These are phyloP conservation scores for Equus przewalskii DNA, from an alignment of 2,113 vertebrate species.

Conservation along the genomic window DNA sequence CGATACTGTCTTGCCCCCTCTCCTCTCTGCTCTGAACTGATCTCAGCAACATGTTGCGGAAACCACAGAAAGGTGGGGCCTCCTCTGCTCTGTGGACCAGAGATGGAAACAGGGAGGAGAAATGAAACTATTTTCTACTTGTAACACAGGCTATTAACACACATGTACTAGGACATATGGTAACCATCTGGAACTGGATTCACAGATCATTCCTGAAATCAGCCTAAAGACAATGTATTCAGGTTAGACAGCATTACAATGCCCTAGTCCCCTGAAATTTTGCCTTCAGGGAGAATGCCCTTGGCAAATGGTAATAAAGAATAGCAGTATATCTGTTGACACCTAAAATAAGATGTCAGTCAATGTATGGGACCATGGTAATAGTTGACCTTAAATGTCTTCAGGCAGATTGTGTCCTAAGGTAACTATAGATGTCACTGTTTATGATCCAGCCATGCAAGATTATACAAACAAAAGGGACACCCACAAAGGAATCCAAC, in stretches of 20 bases:
- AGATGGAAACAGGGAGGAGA: not conserved
- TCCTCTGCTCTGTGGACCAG: not conserved
- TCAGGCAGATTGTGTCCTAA: conserved; percentile 44
- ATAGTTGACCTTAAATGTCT: conserved; percentile 54
- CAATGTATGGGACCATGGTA: not conserved
- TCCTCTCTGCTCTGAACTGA: not conserved
- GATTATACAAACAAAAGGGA: conserved; percentile 46
- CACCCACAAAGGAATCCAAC: not conserved
- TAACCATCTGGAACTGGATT: conserved; percentile 62
- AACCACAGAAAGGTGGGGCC: not conserved
- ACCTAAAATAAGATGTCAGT: conserved; percentile 63
- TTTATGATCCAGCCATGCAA: conserved; percentile 38
- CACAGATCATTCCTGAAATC: conserved; percentile 62
- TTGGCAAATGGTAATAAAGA: conserved; percentile 54
- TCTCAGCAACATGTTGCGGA: conserved; percentile 29
- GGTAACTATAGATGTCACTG: not conserved
- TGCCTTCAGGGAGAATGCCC: conserved; percentile 8
- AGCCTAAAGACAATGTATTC: not conserved
- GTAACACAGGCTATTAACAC: conserved; percentile 47
- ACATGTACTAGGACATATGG: conserved; percentile 28
- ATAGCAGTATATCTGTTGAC: conserved; percentile 26
- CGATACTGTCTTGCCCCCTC: not conserved
- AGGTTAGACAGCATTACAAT: conserved; percentile 1
- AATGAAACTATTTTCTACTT: conserved; percentile 48
- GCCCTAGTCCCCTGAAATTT: not conserved